Evolutionary conservation across 2,797 vertebrate species (phyloP).

Genomic region (Ptychadena robeensis): DNA sequence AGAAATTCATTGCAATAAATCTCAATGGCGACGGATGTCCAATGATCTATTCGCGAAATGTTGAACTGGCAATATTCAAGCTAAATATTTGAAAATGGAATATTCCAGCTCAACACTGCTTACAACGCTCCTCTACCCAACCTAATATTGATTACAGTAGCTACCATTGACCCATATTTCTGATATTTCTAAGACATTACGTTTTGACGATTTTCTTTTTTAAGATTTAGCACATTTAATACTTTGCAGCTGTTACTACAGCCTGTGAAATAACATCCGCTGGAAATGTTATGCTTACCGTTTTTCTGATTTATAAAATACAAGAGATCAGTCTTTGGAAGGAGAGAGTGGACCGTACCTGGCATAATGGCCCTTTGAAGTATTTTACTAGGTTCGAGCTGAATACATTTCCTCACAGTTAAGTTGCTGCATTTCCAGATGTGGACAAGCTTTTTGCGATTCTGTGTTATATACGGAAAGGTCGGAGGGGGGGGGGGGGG

Average conservation of each 20-base stretch:
- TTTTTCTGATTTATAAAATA: conserved; percentile 60
- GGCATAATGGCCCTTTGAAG: conserved; percentile 52
- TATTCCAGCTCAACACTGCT: too few species aligned
- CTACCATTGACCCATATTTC: background rate
- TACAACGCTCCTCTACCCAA: too few species aligned
- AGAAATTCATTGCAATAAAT: too few species aligned
- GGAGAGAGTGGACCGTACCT: conserved; percentile 51
- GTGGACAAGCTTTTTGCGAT: conserved; percentile 10
- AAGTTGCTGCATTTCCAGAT: conserved; percentile 53
- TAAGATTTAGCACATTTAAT: conserved; percentile 32
- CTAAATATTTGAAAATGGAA: too few species aligned
- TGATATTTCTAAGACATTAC: conserved; percentile 35
- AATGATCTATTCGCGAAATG: too few species aligned
- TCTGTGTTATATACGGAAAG: conserved; percentile 9
- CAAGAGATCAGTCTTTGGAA: conserved; percentile 49
- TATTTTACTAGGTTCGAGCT: conserved; percentile 56
- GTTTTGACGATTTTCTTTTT: conserved; percentile 18
- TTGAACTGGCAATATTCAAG: too few species aligned
- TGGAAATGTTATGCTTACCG: conserved; percentile 47
- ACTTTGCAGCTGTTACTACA: conserved; percentile 51
- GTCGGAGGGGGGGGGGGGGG: too few species aligned
- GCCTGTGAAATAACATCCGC: conserved; percentile 56
- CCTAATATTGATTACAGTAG: background rate
- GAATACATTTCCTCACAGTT: conserved; percentile 55
- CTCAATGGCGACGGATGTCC: too few species aligned